Percentiles rank a stretch among this genome's conserved stretches.
Conservation (phyloP, 2,797 vertebrate genomes). For the Xenentodon cancila region DNA sequence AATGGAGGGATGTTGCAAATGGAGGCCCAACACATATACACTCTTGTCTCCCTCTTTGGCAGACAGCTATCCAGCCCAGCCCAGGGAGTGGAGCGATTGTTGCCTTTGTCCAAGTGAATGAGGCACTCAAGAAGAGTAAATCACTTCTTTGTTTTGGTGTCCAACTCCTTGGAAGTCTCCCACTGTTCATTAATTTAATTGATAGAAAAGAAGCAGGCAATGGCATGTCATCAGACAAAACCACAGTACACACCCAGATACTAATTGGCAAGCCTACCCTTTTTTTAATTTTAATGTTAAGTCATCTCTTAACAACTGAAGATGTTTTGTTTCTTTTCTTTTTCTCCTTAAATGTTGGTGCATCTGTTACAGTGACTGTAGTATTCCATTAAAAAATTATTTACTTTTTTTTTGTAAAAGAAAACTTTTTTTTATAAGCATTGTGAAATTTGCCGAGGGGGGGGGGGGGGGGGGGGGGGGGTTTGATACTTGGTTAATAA, state of each 20-base stretch:
- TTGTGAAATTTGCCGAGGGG: too few species aligned
- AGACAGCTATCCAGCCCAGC: slow-evolving; percentile 55
- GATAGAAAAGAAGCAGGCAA: slow-evolving; percentile 56
- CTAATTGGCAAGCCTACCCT: slow-evolving; percentile 26
- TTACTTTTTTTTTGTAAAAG: neutral
- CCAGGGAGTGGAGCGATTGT: slow-evolving; percentile 66
- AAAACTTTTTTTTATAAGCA: neutral
- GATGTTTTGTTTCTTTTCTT: neutral
- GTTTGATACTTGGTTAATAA: slow-evolving; percentile 22
- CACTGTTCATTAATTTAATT: slow-evolving; percentile 76
- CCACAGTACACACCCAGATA: slow-evolving; percentile 44
- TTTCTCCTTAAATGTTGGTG: neutral
- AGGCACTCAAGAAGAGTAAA: slow-evolving; percentile 67
- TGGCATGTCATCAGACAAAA: slow-evolving; percentile 53
- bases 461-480: too few species aligned
- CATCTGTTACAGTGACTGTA: neutral
- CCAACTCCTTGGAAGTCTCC: slow-evolving; percentile 64
- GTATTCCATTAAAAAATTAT: neutral
- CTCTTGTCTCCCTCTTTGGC: slow-evolving; percentile 53
- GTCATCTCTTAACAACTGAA: neutral
- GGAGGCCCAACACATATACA: slow-evolving; percentile 32
- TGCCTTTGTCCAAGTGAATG: slow-evolving; percentile 66
- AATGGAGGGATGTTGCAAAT: slow-evolving; percentile 47
- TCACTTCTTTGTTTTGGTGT: slow-evolving; percentile 65
- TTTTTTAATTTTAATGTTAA: neutral